Base-by-base conservation (phyloP, 2,113 vertebrate species). In the Chionodraco myersi region DNA sequence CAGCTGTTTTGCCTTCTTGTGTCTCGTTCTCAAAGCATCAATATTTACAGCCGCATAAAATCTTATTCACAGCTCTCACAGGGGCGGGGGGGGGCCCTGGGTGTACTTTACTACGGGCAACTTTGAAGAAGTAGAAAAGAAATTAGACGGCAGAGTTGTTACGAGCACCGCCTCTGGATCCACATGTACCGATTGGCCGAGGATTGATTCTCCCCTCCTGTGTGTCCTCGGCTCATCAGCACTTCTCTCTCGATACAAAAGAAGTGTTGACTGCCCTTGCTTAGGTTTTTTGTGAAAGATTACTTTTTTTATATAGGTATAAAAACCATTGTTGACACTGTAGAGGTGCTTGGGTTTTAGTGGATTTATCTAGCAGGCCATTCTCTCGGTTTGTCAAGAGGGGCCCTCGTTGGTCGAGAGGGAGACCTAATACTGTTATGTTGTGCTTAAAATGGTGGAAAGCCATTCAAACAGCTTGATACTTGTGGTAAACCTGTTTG, bases 31-130 rank as follows among this genome's bases (percentile, higher is more conserved):
- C 59, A 30, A 16, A 10, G 59, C 66, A 78, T 82, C 65, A 75
- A 80, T 88, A 78, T 77, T 86, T 79, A 76, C 71, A 75, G 52
- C 47, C 59, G 53, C 79, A 81, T 83, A 77, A 81, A 79, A 80
- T 75, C 68, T 57, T 14, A 68, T 81, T 85, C 77, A 77, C 79
- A 77, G 78, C 52, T 77, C 81, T 77, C 72, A 34, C 48, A 61
- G 66, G 65, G 74, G 51, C 34, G 75, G 30, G 15, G 53, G 5
- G 52, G 44, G 75, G 72, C 59, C 58, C 23, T 21, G 70, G 34
- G 59, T 60, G 68, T 66, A 73, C 78, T 63, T 59, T 47, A 44
- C 61, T 45, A 47, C 49, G 72, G 67, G 79, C 62, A 66, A 82
- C 72, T 88, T 76, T 82, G 60, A 80, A 84, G 16, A 30, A 71